Evolutionary conservation across 35 echinoderm and acorn worm genomes (phyloP).

Genomic region (Apostichopus parvimensis): DNA sequence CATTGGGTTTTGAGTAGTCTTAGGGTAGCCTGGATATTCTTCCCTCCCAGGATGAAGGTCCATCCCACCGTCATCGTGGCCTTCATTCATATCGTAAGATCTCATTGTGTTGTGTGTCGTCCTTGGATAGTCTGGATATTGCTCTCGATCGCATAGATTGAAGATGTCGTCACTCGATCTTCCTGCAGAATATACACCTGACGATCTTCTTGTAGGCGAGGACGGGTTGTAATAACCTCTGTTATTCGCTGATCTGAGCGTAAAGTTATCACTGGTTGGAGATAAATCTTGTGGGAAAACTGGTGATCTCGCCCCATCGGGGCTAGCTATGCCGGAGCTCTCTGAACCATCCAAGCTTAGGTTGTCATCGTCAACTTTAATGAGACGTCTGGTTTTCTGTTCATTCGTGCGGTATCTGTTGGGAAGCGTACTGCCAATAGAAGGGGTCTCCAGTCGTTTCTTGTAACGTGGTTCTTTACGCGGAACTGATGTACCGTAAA

Average conservation of each 20-base stretch:
- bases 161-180: not conserved
- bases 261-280: not conserved
- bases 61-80: not conserved
- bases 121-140: not conserved
- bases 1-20: not conserved
- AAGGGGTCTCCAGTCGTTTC: constrained; percentile 7
- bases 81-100: not conserved
- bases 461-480: constrained; percentile 19
- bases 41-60: not conserved
- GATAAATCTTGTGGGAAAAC: not conserved
- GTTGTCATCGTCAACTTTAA: constrained; percentile 31
- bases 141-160: not conserved
- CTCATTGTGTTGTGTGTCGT: not conserved
- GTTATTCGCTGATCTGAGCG: not conserved
- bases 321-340: constrained; percentile 24
- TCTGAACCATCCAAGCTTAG: constrained; percentile 20
- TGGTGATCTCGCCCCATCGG: constrained; percentile 23
- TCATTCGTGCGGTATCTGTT: constrained; percentile 36
- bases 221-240: not conserved
- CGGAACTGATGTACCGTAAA: not conserved
- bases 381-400: constrained; percentile 26
- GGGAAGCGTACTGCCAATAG: constrained; percentile 27
- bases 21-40: not conserved
- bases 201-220: not conserved
- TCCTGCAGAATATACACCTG: not conserved